A percentile compares a stretch with the other conserved stretches of the same genome.
phyloP scores from a whole-genome alignment of 2,113 vertebrate genomes.

The Nothocercus nigrocapillus region DNA sequence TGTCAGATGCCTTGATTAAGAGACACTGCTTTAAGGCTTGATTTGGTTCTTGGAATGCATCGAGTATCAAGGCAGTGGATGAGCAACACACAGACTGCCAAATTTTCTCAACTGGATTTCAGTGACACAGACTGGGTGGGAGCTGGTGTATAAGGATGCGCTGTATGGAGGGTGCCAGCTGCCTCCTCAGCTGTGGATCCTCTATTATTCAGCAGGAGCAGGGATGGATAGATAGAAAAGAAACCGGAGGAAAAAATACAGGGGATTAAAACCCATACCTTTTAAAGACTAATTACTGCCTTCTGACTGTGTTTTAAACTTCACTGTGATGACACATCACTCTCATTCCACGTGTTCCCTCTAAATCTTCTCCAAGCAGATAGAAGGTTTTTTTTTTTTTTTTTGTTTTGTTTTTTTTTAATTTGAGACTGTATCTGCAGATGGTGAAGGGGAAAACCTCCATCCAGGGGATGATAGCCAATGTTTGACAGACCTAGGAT shows the following conservation, averaged over 20 bases:
- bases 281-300: background rate
- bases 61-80: background rate
- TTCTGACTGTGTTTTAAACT: background rate
- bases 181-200: background rate
- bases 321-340: background rate
- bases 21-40: background rate
- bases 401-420: background rate
- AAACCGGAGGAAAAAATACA: background rate
- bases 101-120: background rate
- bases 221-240: background rate
- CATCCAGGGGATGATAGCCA: background rate
- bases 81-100: background rate
- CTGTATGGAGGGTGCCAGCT: slow-evolving; percentile 22
- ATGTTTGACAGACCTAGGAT: background rate
- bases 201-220: background rate
- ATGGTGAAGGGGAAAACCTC: background rate
- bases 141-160: background rate
- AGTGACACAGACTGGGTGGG: background rate
- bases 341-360: background rate
- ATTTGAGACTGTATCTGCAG: background rate
- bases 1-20: background rate
- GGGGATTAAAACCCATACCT: background rate
- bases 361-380: background rate
- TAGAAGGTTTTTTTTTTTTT: background rate
- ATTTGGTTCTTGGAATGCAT: background rate